These are phyloP conservation scores for Eufriesea mexicana DNA, from an alignment of 1,140 invertebrate genomes.

Conservation along the genomic window DNA sequence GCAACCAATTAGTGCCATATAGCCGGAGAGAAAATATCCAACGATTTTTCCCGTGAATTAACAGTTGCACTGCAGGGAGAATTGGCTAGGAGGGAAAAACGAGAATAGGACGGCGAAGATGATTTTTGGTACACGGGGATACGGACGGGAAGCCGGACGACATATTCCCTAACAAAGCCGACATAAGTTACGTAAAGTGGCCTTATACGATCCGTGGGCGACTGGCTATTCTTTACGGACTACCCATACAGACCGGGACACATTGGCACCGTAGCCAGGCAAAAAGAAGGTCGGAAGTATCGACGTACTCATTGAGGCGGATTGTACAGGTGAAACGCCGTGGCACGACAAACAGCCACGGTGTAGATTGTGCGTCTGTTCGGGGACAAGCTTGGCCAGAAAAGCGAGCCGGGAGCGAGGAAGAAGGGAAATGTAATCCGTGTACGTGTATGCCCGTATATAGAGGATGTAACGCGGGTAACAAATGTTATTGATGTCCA, in stretches of 20 bases:
- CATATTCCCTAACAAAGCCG: conserved; percentile 67
- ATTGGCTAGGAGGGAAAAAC: too few species aligned
- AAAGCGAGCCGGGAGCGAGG: background rate
- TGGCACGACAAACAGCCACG: background rate
- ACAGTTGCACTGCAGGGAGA: too few species aligned
- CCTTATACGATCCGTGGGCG: conserved; percentile 45
- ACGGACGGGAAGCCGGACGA: conserved; percentile 27
- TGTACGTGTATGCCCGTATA: conserved; percentile 36
- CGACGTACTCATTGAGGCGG: background rate
- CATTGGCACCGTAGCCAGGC: background rate
- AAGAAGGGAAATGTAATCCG: conserved; percentile 8
- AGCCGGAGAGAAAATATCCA: too few species aligned
- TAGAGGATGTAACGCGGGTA: conserved; percentile 67
- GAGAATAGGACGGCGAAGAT: too few species aligned
- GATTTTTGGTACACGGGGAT: background rate
- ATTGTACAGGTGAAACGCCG: conserved; percentile 20
- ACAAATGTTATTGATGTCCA: conserved; percentile 77
- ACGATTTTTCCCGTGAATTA: too few species aligned
- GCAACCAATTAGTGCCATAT: too few species aligned
- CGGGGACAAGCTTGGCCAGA: background rate
- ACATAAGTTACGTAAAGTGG: conserved; percentile 73
- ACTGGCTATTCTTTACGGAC: conserved; percentile 67
- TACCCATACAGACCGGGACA: background rate
- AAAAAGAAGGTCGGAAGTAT: background rate
- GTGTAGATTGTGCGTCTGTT: background rate